phyloP scores from a whole-genome alignment of 2,888 invertebrate species.

The Caenorhabditis virilis region DNA sequence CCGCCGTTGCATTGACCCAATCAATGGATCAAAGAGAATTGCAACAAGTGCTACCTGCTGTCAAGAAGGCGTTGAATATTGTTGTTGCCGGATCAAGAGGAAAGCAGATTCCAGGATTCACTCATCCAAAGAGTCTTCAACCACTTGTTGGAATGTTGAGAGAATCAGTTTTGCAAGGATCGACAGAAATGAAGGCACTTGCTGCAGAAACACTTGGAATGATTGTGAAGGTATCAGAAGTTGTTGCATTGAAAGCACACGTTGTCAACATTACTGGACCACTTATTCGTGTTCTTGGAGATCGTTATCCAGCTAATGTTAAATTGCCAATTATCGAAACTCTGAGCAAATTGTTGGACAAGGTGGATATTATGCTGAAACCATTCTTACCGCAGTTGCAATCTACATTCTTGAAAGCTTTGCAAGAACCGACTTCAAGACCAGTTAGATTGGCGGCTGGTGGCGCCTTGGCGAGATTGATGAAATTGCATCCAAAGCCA shows the following conservation, averaged over 20 bases:
- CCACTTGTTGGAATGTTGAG: constrained; percentile 92
- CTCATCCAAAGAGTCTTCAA: constrained; percentile 78
- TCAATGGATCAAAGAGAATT: constrained; percentile 39
- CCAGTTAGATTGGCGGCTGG: constrained; percentile 54
- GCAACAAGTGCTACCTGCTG: constrained; percentile 15
- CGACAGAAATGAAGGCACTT: constrained; percentile 79
- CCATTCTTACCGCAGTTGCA: constrained; percentile 97
- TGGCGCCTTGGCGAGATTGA: constrained; percentile 43
- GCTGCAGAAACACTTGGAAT: constrained; percentile 88
- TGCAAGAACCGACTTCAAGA: constrained; percentile 78
- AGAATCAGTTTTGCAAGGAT: constrained; percentile 81
- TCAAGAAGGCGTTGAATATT: constrained; percentile 43
- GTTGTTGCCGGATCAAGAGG: constrained; percentile 41
- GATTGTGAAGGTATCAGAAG: constrained; percentile 74
- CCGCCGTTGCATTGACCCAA: constrained; percentile 85
- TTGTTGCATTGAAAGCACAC: constrained; percentile 74
- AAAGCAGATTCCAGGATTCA: constrained; percentile 51
- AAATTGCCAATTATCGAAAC: constrained; percentile 95
- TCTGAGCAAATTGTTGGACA: constrained; percentile 85
- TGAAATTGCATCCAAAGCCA: constrained; percentile 83
- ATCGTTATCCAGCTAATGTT: constrained; percentile 83
- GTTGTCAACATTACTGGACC: constrained; percentile 97
- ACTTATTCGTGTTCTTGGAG: constrained; percentile 90
- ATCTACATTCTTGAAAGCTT: constrained; percentile 93
- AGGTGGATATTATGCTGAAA: constrained; percentile 85